phyloP scores from a whole-genome alignment of 2,113 vertebrate species.

The Hydrolagus affinis region DNA sequence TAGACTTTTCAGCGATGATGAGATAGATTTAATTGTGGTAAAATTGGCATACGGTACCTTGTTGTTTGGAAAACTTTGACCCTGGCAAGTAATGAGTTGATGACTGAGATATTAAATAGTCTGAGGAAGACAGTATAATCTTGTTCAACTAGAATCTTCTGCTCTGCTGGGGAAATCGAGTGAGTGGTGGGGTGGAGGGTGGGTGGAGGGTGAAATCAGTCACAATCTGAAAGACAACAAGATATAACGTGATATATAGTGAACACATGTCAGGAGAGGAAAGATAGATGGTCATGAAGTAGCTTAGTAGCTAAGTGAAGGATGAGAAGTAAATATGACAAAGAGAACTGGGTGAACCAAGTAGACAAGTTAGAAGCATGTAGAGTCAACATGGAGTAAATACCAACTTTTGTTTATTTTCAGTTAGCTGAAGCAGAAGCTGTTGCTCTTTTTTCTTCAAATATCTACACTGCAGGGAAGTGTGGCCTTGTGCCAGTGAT shows the following conservation, averaged over 20 bases:
- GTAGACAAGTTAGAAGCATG: no score
- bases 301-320: no score
- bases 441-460: slow-evolving; percentile 68
- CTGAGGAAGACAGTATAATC: background rate
- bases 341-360: no score
- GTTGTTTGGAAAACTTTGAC: background rate
- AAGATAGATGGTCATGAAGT: no score
- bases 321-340: no score
- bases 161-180: background rate
- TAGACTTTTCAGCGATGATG: no score
- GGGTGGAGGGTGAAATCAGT: no score
- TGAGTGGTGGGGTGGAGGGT: background rate
- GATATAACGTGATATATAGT: no score
- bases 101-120: background rate
- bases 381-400: rapidly evolving
- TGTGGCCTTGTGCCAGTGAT: slow-evolving; percentile 70
- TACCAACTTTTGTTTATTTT: slow-evolving; percentile 32
- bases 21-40: no score
- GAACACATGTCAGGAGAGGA: no score
- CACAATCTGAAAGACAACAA: no score
- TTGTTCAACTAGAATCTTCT: background rate
- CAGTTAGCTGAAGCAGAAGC: slow-evolving; percentile 76
- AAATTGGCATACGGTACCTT: no score
- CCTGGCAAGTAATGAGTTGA: background rate
- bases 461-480: slow-evolving; percentile 66